Base-by-base conservation (phyloP, 2,113 vertebrate genomes). In the Bufo gargarizans region DNA sequence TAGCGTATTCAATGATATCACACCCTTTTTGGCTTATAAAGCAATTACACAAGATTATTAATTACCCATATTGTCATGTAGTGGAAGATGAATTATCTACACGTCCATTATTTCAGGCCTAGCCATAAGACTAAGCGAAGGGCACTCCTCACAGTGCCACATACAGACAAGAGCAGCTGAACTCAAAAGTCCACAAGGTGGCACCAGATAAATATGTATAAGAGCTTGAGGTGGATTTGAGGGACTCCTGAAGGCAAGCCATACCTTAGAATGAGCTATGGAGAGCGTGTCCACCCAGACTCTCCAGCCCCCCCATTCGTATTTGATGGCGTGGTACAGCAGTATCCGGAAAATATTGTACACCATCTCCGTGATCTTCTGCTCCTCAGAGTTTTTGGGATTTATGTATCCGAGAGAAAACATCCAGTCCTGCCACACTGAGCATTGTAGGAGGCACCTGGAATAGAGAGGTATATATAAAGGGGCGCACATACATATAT, bases 401-500 rank as follows among this genome's bases (percentile, higher is more conserved):
- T 99, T 99, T 92, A 99, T 99, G 91, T 99, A 99, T 88, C 98
- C 98, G 85, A 99, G 96, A 86, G 98, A 99, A 94, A 99, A 99
- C 98, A 99, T 99, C 98, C 98, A 99, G 91, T 99, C 98, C 94
- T 99, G 98, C 98, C 98, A 99, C 89, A 99, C 98, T 10, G 98
- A 99, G 94, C 98, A 99, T 95, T 99, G 98, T 92, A 99, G 94
- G 92, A 99, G 95, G 92, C 98, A 99, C 91, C 98, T 99, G 92
- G 74, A 89, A 90, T 89, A 90, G 90, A 43, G n/a, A 80, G 20
- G 49, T 11, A 49, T 14, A 76, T 76, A 49, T 47, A 9, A n/a
- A 67, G 20, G 22, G 61, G 61, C 2, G 43, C 3, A 47, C 13
- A 74, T 74, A 45, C 63, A 6, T 53, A 5, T 53, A 53, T 53